Conservation (phyloP, 2,113 vertebrate genomes). For the Lophius piscatorius region DNA sequence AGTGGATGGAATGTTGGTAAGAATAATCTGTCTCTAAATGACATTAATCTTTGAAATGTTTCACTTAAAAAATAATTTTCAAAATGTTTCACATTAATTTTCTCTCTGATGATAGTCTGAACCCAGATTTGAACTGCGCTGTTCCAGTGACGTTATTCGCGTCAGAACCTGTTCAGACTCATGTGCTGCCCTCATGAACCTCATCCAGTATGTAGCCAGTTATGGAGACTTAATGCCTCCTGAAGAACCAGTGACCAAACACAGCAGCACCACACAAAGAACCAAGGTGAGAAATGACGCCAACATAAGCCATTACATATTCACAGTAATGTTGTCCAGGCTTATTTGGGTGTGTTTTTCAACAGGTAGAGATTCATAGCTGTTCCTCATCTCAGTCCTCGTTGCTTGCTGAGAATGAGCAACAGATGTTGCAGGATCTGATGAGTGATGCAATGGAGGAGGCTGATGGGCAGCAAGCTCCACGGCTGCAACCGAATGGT, state of each 20-base stretch:
- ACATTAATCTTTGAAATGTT: neutral
- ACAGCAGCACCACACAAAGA: constrained; percentile 78
- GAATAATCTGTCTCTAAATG: constrained; percentile 20
- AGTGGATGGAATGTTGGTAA: constrained; percentile 86
- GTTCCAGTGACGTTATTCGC: constrained; percentile 96
- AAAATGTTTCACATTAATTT: neutral
- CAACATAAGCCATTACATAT: neutral
- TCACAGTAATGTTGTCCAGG: neutral
- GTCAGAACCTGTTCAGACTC: constrained; percentile 95
- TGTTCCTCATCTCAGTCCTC: constrained; percentile 78
- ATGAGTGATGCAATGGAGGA: constrained; percentile 99
- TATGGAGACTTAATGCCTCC: constrained; percentile 91
- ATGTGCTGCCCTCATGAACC: constrained; percentile 97
- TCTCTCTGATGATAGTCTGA: constrained; percentile 76
- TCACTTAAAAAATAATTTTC: neutral
- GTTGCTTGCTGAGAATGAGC: constrained; percentile 90
- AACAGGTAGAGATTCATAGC: constrained; percentile 80
- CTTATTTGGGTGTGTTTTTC: constrained; percentile 26
- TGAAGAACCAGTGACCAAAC: constrained; percentile 77
- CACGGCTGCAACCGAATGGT: constrained; percentile 83
- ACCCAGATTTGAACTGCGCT: constrained; percentile 93
- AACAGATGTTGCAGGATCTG: constrained; percentile 92
- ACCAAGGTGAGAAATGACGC: constrained; percentile 80
- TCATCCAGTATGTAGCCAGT: constrained; percentile 96
- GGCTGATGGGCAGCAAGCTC: constrained; percentile 81